Conservation (phyloP, 2,113 vertebrate genomes). For the Romanogobio albipinnatus region DNA sequence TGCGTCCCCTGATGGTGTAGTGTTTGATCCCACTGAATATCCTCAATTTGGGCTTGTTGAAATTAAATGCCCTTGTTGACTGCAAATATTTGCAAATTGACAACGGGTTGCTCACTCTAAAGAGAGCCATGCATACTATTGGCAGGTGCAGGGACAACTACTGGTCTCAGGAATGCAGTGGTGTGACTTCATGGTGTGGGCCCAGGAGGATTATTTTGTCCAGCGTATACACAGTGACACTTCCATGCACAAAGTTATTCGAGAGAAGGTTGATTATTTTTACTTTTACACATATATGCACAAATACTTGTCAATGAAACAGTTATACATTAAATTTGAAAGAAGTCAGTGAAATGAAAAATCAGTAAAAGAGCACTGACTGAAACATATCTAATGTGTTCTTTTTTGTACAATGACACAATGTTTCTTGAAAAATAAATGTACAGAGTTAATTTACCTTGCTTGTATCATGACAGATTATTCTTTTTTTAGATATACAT, state of each 20-base stretch:
- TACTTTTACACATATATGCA: no score
- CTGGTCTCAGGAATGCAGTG: background rate
- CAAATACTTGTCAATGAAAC: no score
- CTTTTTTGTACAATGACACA: background rate
- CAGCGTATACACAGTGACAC: background rate
- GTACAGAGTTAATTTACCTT: no score
- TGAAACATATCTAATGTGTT: no score
- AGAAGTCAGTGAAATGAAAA: no score
- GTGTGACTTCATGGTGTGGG: background rate
- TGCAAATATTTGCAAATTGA: slow-evolving; percentile 18
- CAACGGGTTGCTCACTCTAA: background rate
- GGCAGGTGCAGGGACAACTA: background rate
- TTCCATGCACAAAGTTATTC: background rate
- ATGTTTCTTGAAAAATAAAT: background rate
- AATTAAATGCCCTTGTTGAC: slow-evolving; percentile 25
- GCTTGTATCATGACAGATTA: background rate
- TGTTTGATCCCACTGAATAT: slow-evolving; percentile 9
- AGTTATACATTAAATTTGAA: no score
- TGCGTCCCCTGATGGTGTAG: slow-evolving; percentile 20
- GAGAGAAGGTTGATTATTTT: no score
- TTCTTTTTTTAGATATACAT: background rate
- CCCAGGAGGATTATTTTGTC: background rate
- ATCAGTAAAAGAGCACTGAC: no score
- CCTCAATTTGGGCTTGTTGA: background rate
- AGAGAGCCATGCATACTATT: no score